Base-by-base conservation (phyloP, 2,113 vertebrate species). In the cat (Felis catus) region DNA sequence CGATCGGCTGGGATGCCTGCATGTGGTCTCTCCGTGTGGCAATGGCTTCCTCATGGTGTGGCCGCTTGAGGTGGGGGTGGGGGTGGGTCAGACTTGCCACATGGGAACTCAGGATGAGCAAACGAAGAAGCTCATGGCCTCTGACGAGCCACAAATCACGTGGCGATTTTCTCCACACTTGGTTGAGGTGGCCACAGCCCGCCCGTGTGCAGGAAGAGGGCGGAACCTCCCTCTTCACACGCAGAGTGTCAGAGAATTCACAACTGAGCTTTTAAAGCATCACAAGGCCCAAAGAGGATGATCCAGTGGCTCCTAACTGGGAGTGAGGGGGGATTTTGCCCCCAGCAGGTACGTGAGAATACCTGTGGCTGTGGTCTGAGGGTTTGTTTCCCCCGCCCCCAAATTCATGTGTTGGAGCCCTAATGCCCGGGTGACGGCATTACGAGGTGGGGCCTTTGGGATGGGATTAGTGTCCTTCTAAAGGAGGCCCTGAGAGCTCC, bases 141-240 rank as follows among this genome's bases (percentile, higher is more conserved):
- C 25, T 4, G 0, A 33, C 1, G 4, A 11, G 15, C 18, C 25
- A 0, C 41, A 48, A 71, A 25, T 9, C 19, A n/a, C 68, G 5
- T 0, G 0, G 70, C 2, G 0, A 4, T 33, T 31, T 27, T 29
- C 29, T 0, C 51, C 5, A 0, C 8, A 3, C 65, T 4, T 9
- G 53, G 1, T 3, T 4, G 4, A 18, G 55, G 21, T 7, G 7
- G 66, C 1, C 21, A 25, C 23, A 2, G 11, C 1, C 66, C 4
- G 15, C 61, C 48, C 48, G 1, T 19, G 0, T 5, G 41, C 96
- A 14, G 16, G 29, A 12, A 51, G 9, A 9, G 31, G 36, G 27
- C 12, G 6, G 7, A 7, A 3, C 39, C 31, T 48, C 4, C 19
- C 6, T 48, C 7, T 7, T 9, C 53, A 4, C 0, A 15, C 0